Percentiles rank a stretch among this genome's conserved stretches.
Evolutionary conservation across 1,140 invertebrate genomes (phyloP).

Genomic region (Drosophila rhopaloa): DNA sequence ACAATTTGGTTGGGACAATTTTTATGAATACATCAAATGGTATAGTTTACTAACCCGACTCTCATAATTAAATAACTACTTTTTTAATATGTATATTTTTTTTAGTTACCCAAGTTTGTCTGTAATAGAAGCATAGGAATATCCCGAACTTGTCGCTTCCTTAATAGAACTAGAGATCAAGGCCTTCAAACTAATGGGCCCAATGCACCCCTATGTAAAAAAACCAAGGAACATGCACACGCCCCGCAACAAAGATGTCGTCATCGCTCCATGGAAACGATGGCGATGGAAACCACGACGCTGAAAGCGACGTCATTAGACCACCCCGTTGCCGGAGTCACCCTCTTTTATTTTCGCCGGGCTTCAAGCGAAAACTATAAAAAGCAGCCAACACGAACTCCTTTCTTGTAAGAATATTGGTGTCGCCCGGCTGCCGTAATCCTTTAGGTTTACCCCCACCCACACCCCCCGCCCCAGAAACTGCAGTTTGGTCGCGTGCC

Average conservation of each 20-base stretch:
- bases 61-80: too few species aligned
- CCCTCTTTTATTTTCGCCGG: slow-evolving; percentile 12
- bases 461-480: slow-evolving; percentile 1
- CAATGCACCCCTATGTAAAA: neutral
- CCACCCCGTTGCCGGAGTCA: slow-evolving; percentile 15
- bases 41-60: too few species aligned
- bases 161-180: slow-evolving; percentile 2
- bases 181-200: neutral
- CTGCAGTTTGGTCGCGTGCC: slow-evolving; percentile 69
- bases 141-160: slow-evolving; percentile 5
- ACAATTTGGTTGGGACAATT: too few species aligned
- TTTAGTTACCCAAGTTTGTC: too few species aligned
- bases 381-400: slow-evolving; percentile 42
- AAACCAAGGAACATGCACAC: slow-evolving; percentile 44
- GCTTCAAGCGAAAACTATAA: slow-evolving; percentile 45
- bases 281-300: slow-evolving; percentile 34
- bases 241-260: slow-evolving; percentile 72
- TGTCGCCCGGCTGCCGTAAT: slow-evolving; percentile 33
- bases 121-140: neutral
- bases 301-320: slow-evolving; percentile 55
- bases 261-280: slow-evolving; percentile 76
- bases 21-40: too few species aligned
- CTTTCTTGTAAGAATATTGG: slow-evolving; percentile 24
- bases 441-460: slow-evolving; percentile 34
- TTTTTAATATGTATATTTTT: too few species aligned